These are phyloP conservation scores for Polypedilum vanderplanki DNA, from an alignment of 1,140 invertebrate genomes.

Conservation along the genomic window DNA sequence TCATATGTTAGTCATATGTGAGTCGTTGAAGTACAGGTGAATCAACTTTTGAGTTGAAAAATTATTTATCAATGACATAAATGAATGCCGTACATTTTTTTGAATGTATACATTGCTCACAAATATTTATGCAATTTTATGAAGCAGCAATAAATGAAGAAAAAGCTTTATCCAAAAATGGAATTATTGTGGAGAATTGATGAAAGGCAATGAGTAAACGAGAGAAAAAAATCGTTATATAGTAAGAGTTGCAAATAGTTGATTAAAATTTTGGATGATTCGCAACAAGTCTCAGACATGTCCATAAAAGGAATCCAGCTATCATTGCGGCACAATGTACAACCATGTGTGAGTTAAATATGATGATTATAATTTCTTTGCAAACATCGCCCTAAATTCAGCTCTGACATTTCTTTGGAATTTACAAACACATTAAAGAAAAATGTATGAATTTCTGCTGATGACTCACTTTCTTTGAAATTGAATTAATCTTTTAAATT, in stretches of 20 bases:
- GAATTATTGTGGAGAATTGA: not conserved
- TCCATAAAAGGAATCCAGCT: constrained; percentile 2
- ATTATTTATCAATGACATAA: not conserved
- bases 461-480: too few relatives aligned
- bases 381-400: too few relatives aligned
- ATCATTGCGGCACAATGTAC: too few relatives aligned
- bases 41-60: not conserved
- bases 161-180: not conserved
- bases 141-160: not conserved
- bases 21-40: not conserved
- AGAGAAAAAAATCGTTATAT: not conserved
- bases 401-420: too few relatives aligned
- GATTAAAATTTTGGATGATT: too few relatives aligned
- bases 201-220: not conserved
- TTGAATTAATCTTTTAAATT: too few relatives aligned
- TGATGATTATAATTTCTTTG: too few relatives aligned
- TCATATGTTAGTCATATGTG: not conserved
- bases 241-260: not conserved
- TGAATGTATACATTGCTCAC: not conserved
- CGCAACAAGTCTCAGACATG: not conserved
- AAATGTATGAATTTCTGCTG: too few relatives aligned
- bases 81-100: too few relatives aligned
- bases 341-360: too few relatives aligned
- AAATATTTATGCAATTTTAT: not conserved
- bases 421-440: too few relatives aligned